Conservation (phyloP, 2,888 invertebrate genomes). For the Dendrolimus pini region DNA sequence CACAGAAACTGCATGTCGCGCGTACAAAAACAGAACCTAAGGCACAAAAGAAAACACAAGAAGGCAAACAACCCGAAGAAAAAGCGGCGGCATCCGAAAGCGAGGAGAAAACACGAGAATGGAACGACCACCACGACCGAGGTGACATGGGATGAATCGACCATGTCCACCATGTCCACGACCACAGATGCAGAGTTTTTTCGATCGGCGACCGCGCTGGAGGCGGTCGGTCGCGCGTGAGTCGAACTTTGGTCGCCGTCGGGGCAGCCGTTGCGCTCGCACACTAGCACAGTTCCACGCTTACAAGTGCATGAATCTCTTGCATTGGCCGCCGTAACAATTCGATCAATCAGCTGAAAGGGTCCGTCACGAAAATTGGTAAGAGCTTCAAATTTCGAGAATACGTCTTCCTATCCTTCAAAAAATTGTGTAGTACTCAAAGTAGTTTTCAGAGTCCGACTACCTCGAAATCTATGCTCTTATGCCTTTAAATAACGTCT, state of each 20-base stretch:
- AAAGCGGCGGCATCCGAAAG: conserved; percentile 73
- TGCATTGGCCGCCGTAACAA: conserved; percentile 6
- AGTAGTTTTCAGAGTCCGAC: no score
- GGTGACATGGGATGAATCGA: conserved; percentile 68
- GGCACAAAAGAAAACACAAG: conserved; percentile 69
- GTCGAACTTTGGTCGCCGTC: conserved; percentile 62
- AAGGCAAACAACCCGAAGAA: conserved; percentile 67
- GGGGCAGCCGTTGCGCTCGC: conserved; percentile 71
- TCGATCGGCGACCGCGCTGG: conserved; percentile 75
- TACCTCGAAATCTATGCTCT: not conserved
- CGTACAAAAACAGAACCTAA: conserved; percentile 60
- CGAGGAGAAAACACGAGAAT: conserved; percentile 68
- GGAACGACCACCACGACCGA: conserved; percentile 67
- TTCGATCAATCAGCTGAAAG: conserved; percentile 13
- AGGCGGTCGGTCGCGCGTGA: conserved; percentile 72
- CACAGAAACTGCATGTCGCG: conserved; percentile 67
- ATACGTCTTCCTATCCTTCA: no score
- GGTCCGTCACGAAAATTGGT: not conserved
- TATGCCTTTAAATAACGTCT: not conserved
- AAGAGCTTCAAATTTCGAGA: not conserved
- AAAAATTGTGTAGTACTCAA: no score
- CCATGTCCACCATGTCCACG: conserved; percentile 70
- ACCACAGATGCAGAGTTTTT: conserved; percentile 74
- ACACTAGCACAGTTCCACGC: conserved; percentile 70
- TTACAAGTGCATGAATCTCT: conserved; percentile 60